A percentile compares a stretch with the other conserved stretches of the same genome.
These are phyloP conservation scores for Eustalomyia histrio DNA, from an alignment of 2,888 invertebrate genomes.

Conservation along the genomic window DNA sequence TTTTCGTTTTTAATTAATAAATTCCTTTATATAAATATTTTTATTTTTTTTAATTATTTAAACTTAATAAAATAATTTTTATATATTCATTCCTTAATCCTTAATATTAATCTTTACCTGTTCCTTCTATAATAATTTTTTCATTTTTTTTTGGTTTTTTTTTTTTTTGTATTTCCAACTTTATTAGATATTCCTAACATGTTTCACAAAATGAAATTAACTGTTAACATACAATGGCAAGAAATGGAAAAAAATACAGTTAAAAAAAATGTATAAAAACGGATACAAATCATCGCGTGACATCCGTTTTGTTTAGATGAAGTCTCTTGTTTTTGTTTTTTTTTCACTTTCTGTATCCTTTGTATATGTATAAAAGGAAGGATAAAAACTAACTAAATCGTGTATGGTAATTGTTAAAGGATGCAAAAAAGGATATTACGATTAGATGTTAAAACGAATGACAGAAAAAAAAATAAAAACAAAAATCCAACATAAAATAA, in stretches of 20 bases:
- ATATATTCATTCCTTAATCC: background rate
- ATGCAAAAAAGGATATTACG: slow-evolving; percentile 46
- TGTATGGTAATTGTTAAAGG: slow-evolving; percentile 50
- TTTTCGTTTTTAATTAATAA: background rate
- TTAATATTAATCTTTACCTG: background rate
- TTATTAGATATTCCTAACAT: slow-evolving; percentile 40
- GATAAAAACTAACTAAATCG: slow-evolving; percentile 13
- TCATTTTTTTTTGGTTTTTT: background rate
- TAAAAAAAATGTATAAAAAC: slow-evolving; percentile 34
- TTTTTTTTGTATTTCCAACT: background rate
- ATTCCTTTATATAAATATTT: background rate
- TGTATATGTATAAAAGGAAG: background rate
- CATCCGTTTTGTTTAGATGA: slow-evolving; percentile 57
- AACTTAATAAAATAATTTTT: background rate
- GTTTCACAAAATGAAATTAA: slow-evolving; percentile 58
- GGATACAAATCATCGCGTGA: slow-evolving; percentile 63
- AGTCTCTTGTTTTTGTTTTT: slow-evolving; percentile 8
- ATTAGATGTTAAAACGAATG: slow-evolving; percentile 10
- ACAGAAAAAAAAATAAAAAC: background rate
- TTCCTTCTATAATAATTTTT: background rate
- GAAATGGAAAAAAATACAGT: background rate
- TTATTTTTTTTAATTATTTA: background rate
- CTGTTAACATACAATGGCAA: slow-evolving; percentile 51
- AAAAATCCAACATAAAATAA: background rate
- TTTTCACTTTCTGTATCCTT: slow-evolving; percentile 1